Percentiles rank a stretch among this genome's conserved stretches.
Evolutionary conservation across 1,140 invertebrate species (phyloP).

Genomic region (Heliconius nattereri): DNA sequence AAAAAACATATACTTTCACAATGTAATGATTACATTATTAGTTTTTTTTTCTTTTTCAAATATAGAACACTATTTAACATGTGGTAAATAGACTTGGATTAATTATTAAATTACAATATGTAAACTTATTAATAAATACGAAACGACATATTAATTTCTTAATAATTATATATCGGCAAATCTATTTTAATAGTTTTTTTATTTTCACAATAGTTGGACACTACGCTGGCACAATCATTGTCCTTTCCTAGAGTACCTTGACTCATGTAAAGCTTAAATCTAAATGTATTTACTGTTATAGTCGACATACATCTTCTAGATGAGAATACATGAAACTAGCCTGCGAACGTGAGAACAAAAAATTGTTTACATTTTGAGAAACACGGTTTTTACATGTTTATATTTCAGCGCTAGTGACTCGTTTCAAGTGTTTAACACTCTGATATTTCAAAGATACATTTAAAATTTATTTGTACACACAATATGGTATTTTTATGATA

Average conservation of each 20-base stretch:
- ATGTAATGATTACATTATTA: too few relatives aligned
- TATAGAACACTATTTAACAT: too few relatives aligned
- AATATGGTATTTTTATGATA: too few relatives aligned
- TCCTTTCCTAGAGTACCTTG: background rate
- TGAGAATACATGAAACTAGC: background rate
- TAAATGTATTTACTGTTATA: background rate
- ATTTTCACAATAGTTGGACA: background rate
- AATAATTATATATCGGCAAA: too few relatives aligned
- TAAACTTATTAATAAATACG: background rate
- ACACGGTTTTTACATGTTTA: background rate
- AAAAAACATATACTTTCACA: background rate
- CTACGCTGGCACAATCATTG: background rate
- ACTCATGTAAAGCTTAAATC: background rate
- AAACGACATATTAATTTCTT: too few relatives aligned
- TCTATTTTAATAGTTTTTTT: background rate
- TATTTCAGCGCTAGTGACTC: too few relatives aligned
- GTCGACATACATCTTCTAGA: background rate
- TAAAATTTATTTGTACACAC: too few relatives aligned
- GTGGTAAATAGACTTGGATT: too few relatives aligned
- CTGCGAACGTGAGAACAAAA: background rate
- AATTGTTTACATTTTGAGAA: background rate
- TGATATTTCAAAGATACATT: too few relatives aligned
- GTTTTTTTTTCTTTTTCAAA: background rate
- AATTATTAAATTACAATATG: background rate
- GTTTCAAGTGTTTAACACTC: too few relatives aligned